Evolutionary conservation across 2,113 vertebrate genomes (phyloP), one percentile per base, ranked within the genome.

Genomic region (Chaetorhynchus papuensis): DNA sequence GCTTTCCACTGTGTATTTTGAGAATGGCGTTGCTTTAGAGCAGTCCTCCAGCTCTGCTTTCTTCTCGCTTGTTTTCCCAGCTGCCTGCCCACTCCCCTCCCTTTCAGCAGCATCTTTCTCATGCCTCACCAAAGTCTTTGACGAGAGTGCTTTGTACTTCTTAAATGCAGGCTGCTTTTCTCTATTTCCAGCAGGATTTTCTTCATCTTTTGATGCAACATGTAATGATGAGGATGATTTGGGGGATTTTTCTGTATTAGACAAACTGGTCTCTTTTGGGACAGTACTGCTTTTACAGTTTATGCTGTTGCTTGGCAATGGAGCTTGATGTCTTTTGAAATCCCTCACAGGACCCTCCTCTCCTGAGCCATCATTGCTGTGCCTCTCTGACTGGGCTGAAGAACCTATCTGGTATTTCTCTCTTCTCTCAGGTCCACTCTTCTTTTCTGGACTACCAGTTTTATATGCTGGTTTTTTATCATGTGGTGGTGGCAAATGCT

Each of bases 1-100:
- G 95, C 98, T 99, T 78, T 99, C 97, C 24, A 98, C 98, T 83
- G 88, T 98, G 88, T 99, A 99, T 95, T 99, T 99, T 60, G 98
- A 93, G 37, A 90, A 93, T 4, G 87, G 66, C 0, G 16, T 81
- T 54, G 83, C 45, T 81, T 82, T 97, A 59, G 76, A 60, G 28
- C 28, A 87, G n/a, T 76, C 82, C 44, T 74, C 61, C 8, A 19
- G 30, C 13, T 92, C 95, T 19, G 33, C 45, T 70, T 78, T 52
- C 21, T 21, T 33, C 28, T 94, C 91, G 5, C 49, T 71, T 61
- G 49, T 70, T 89, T 54, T 27, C 26, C 87, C 84, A 78, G 76
- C 72, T 64, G 63, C 66, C 71, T 84, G 70, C 76, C 70, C 20
- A 3, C 54, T 52, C 63, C 42, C n/a, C 7, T 81, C 68, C 35